These are phyloP conservation scores for Parotia lawesii DNA, from an alignment of 2,113 vertebrate genomes.

Conservation along the genomic window DNA sequence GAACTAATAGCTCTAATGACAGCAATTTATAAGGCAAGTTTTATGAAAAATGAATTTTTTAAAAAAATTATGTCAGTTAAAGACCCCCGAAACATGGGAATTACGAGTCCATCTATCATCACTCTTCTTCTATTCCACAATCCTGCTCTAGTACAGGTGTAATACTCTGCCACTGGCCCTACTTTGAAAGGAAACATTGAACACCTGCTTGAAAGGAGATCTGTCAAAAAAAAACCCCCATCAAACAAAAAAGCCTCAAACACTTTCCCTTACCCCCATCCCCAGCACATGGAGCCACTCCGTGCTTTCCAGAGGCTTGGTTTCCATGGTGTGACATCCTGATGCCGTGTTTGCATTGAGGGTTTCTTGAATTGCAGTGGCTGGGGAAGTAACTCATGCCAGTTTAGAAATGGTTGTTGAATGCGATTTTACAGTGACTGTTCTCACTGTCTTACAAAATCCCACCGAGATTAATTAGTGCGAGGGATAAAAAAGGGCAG, in stretches of 20 bases:
- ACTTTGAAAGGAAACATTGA: neutral
- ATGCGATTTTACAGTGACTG: neutral
- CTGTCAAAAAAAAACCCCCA: neutral
- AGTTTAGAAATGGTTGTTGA: neutral
- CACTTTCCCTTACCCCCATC: neutral
- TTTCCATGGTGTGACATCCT: too few relatives aligned
- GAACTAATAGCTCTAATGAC: neutral
- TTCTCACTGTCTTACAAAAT: neutral
- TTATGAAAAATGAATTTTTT: neutral
- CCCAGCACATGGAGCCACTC: rapidly evolving
- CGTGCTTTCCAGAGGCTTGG: neutral
- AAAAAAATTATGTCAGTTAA: neutral
- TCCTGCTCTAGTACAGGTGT: neutral
- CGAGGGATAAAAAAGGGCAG: neutral
- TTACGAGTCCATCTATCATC: rapidly evolving
- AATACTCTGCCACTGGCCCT: neutral
- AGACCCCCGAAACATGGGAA: rapidly evolving
- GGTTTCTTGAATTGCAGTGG: neutral
- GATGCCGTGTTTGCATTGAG: neutral
- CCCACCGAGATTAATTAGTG: neutral
- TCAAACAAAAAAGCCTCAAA: neutral
- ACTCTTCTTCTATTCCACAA: neutral
- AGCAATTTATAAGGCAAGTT: neutral
- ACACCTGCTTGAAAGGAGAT: neutral
- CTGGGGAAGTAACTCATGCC: neutral